Base-by-base conservation (phyloP, 2,888 invertebrate species). In the Caenorhabditis afra region DNA sequence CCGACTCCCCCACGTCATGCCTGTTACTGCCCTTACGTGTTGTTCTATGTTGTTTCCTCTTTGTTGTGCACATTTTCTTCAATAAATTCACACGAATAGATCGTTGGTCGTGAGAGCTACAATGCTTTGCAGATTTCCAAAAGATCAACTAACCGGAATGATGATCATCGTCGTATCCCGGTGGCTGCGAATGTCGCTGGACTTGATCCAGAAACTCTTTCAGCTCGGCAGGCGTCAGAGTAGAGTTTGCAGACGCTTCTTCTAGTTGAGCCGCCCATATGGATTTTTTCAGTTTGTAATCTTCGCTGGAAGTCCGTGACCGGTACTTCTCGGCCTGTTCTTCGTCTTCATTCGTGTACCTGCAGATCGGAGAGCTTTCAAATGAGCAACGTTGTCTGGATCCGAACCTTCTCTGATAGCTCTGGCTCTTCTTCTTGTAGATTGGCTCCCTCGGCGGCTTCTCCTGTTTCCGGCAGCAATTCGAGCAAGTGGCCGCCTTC, bases 361-460 rank as follows among this genome's bases (percentile, higher is more conserved):
- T 67, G 35, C 10, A 58, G 29, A 12, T 16, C n/a, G n/a, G n/a
- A n/a, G n/a, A n/a, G n/a, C n/a, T n/a, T n/a, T 39, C 2, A 20
- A 18, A n/a, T 11, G 16, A 3, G 4, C 29, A 29, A 5, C 29
- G n/a, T n/a, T n/a, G n/a, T n/a, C 16, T 1, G 39, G 22, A 18
- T 10, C 1, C 4, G 10, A 18, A 77, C 77, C 80, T 59, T 50
- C 76, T 65, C 41, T 80, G 80, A 53, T 75, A 80, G 20, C 57
- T 53, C 41, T 80, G 80, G 45, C 75, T 75, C 55, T 71, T 70
- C 49, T 80, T 80, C 20, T 74, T 70, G 23, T 73, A 73, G 18
- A 71, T 53, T 12, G 57, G 66, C 44, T 66, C 66, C 37, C 55
- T 55, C 8, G 41, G 49, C 11, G 29, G 49, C 20, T 71, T 52